Conservation (phyloP, 1,140 invertebrate species). For the Ceratina calcarata region DNA sequence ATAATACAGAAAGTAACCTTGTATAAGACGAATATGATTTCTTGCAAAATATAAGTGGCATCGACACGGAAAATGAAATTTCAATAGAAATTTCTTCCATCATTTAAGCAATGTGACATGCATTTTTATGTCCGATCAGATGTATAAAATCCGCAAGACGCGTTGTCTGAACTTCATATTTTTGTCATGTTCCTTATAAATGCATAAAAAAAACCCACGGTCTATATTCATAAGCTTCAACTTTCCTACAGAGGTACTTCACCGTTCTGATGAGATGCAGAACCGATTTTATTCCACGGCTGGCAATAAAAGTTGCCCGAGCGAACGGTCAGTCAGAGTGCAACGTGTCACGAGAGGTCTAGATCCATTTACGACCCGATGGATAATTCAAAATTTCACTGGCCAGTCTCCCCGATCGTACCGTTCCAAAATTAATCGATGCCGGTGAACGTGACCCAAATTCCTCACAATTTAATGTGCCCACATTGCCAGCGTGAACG, state of each 20-base stretch:
- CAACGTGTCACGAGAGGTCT: neutral
- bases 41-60: no score
- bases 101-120: no score
- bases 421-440: conserved; percentile 30
- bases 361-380: neutral
- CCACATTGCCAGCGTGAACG: neutral
- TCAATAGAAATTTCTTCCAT: neutral
- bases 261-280: neutral
- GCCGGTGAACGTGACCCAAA: conserved; percentile 34
- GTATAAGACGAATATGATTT: no score
- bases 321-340: neutral
- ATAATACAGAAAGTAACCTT: no score
- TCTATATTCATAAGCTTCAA: no score
- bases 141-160: no score
- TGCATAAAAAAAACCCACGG: no score
- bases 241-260: neutral
- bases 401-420: neutral
- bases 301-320: neutral
- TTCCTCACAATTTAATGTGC: conserved; percentile 29
- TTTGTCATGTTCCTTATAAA: no score
- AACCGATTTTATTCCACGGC: neutral
- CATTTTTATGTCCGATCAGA: no score
- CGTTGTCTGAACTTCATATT: no score
- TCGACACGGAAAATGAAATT: no score
- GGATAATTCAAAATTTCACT: neutral